Percentiles rank a stretch among this genome's conserved stretches.
Evolutionary conservation across 2,797 vertebrate genomes (phyloP).

Genomic region (Menidia menidia): DNA sequence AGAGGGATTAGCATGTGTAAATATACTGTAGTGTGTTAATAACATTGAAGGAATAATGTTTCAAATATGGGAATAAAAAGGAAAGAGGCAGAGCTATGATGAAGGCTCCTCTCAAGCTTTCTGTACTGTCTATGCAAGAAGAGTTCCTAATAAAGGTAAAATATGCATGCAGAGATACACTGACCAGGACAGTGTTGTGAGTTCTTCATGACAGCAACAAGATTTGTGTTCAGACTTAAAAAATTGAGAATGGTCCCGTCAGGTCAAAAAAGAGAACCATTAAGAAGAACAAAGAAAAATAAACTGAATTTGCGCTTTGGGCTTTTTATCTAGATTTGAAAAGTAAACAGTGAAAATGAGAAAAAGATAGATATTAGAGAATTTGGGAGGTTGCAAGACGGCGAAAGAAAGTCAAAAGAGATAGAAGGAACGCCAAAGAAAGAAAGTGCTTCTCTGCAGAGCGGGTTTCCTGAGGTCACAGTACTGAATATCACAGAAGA

Average conservation of each 20-base stretch:
- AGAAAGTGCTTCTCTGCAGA: conserved; percentile 65
- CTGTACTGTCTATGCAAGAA: conserved; percentile 30
- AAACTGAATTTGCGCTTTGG: conserved; percentile 25
- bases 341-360: conserved; percentile 47
- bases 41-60: conserved; percentile 4
- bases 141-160: conserved; percentile 69
- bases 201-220: conserved; percentile 42
- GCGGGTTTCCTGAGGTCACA: conserved; percentile 88
- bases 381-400: conserved; percentile 42
- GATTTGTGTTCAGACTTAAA: conserved; percentile 39
- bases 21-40: background rate
- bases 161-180: conserved; percentile 50
- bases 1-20: background rate
- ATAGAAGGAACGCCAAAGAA: conserved; percentile 43
- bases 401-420: conserved; percentile 47
- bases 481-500: conserved; percentile 86
- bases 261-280: too few relatives aligned
- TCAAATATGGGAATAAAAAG: conserved; percentile 10
- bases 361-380: conserved; percentile 32
- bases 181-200: conserved; percentile 49
- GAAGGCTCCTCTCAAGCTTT: conserved; percentile 1
- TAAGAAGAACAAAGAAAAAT: too few relatives aligned
- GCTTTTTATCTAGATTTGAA: conserved; percentile 59
- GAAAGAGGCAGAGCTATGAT: background rate
- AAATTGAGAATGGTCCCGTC: conserved; percentile 44